Evolutionary conservation across 37 sponge, comb jelly and placozoan species (phyloP), one percentile per base, ranked within the genome.

Genomic region (Crambe crambe): DNA sequence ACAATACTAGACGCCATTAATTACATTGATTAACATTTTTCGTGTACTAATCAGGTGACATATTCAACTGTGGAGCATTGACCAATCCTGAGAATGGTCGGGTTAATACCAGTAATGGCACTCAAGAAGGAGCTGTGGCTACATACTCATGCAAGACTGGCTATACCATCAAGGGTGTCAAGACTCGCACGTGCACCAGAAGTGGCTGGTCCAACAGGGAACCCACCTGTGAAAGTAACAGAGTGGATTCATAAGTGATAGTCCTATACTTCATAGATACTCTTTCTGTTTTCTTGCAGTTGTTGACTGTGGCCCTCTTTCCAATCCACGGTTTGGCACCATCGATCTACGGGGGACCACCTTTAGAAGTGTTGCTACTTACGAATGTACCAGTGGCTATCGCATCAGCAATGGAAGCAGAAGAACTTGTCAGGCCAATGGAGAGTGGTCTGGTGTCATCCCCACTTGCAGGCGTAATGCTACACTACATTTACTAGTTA

Each of bases 171-270:
- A 41, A 34, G 10, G 92, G 92, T 17, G 42, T 59, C 29, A 8
- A 47, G 21, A 35, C 43, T 2, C 42, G 92, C n/a, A 56, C 37
- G 1, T 92, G 92, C 64, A 47, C 38, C 42, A 25, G 35, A 20
- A 61, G 65, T 58, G 88, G 85, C 1, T 92, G 92, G 92, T 76
- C 77, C 34, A 85, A 74, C 35, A 37, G 23, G n/a, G 89, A 40
- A 31, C 92, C 92, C 31, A 80, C 85, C 3, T 92, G 92, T 60
- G 22, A 58, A 73, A 17, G 85, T 85, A 78, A 78, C 79, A 20
- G 12, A 58, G 22, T 35, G n/a, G n/a, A n/a, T n/a, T n/a, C n/a
- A n/a, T 20, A 54, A 18, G 56, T 54, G n/a, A n/a, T n/a, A n/a
- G n/a, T 72, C 81, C 1, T 3, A 22, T 68, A n/a, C n/a, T n/a